phyloP scores from a whole-genome alignment of 2,797 vertebrate species.

The Platalea minor region DNA sequence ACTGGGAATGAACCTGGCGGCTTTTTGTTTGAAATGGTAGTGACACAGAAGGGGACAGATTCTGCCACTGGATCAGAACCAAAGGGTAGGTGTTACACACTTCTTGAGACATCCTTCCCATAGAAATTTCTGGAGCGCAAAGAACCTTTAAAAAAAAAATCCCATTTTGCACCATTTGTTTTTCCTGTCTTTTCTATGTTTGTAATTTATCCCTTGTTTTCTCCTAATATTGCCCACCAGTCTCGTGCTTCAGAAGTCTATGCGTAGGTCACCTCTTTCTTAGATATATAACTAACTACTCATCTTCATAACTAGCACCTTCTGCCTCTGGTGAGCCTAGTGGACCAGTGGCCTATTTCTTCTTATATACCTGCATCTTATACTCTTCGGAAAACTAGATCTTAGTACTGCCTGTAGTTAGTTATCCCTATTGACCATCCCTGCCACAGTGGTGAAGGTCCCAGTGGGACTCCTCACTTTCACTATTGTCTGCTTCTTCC shows the following conservation, averaged over 20 bases:
- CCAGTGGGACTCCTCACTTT: neutral
- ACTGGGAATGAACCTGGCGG: rapidly evolving
- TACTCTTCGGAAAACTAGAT: neutral
- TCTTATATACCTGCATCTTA: neutral
- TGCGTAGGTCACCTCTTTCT: neutral
- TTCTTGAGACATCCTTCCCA: neutral
- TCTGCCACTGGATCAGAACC: neutral
- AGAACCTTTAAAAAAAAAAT: neutral
- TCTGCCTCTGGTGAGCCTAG: neutral
- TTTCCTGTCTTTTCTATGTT: neutral
- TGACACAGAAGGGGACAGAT: neutral
- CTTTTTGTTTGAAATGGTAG: neutral
- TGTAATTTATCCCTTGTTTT: neutral
- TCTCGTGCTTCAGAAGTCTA: neutral
- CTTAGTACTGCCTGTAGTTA: neutral
- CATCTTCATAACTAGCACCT: neutral
- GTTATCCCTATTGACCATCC: neutral
- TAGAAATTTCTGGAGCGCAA: neutral
- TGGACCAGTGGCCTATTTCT: neutral
- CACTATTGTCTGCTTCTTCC: neutral
- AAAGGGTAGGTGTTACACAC: neutral
- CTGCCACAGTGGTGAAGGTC: neutral
- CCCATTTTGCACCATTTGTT: neutral
- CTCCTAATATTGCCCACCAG: neutral
- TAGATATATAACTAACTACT: neutral